phyloP scores from a whole-genome alignment of 1,140 invertebrate species.

The Radopholus similis region DNA sequence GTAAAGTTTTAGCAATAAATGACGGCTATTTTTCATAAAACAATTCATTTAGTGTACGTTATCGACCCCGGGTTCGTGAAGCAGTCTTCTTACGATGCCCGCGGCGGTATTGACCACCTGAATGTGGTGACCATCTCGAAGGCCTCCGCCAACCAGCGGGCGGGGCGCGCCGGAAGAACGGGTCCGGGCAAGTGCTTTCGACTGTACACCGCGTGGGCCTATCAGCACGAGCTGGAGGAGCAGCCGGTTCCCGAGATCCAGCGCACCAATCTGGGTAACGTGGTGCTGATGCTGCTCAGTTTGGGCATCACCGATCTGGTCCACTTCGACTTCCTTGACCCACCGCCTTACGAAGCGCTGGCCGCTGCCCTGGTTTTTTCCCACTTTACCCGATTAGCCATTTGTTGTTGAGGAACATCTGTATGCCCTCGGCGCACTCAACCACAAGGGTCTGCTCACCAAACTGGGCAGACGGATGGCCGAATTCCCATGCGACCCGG shows the following conservation, averaged over 20 bases:
- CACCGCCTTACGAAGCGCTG: slow-evolving; percentile 91
- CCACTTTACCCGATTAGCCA: too few species aligned
- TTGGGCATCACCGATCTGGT: slow-evolving; percentile 94
- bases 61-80: slow-evolving; percentile 98
- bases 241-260: slow-evolving; percentile 97
- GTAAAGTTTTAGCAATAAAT: too few species aligned
- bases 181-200: slow-evolving; percentile 89
- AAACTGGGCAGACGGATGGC: slow-evolving; percentile 95
- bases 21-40: too few species aligned
- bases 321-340: slow-evolving; percentile 97
- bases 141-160: slow-evolving; percentile 87
- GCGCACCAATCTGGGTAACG: slow-evolving; percentile 93
- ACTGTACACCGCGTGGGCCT: slow-evolving; percentile 92
- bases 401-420: too few species aligned
- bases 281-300: slow-evolving; percentile 90
- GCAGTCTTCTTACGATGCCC: slow-evolving; percentile 96
- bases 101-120: slow-evolving; percentile 95
- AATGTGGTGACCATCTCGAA: slow-evolving; percentile 97
- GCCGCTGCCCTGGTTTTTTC: slow-evolving; percentile 80
- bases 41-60: too few species aligned
- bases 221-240: slow-evolving; percentile 93
- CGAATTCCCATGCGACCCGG: slow-evolving; percentile 95
- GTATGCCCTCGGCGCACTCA: slow-evolving; percentile 93
- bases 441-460: slow-evolving; percentile 93
- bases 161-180: slow-evolving; percentile 83